A percentile compares a stretch with the other conserved stretches of the same genome.
Conservation (phyloP, 2,797 vertebrate genomes). For the Carcharodon carcharias region DNA sequence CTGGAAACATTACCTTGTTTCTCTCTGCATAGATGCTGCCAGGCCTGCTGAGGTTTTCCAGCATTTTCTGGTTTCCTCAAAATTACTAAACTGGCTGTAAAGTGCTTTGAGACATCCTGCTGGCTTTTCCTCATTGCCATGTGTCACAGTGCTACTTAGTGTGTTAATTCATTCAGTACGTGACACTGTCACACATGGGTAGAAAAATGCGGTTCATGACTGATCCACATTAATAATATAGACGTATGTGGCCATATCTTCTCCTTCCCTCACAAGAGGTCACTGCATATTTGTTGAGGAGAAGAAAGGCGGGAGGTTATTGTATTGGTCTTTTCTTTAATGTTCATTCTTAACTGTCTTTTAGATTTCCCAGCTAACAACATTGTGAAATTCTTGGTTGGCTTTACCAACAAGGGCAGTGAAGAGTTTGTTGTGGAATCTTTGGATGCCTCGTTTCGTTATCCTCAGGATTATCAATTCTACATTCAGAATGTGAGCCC, state of each 20-base stretch:
- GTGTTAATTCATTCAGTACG: neutral
- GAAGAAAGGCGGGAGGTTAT: neutral
- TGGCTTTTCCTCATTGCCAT: too few species aligned
- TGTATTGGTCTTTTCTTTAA: neutral
- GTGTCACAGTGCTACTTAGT: too few species aligned
- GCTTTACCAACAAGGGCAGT: slow-evolving; percentile 88
- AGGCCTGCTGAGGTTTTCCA: too few species aligned
- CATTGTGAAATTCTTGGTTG: slow-evolving; percentile 93
- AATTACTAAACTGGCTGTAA: too few species aligned
- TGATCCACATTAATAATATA: neutral
- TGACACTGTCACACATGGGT: neutral
- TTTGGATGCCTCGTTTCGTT: slow-evolving; percentile 92
- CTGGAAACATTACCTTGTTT: too few species aligned
- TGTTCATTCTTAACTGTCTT: slow-evolving; percentile 4
- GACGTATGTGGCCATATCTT: neutral
- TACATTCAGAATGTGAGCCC: slow-evolving; percentile 80
- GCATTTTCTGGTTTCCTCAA: too few species aligned
- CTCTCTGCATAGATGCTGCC: too few species aligned
- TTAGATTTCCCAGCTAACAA: slow-evolving; percentile 93
- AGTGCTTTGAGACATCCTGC: too few species aligned
- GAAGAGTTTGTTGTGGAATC: slow-evolving; percentile 90
- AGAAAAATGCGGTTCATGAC: neutral
- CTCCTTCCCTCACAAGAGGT: neutral
- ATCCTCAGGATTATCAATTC: slow-evolving; percentile 97
- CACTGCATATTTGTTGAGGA: too few species aligned